Base-by-base conservation (phyloP, 1,140 invertebrate genomes). In the Neoseiulus cucumeris region DNA sequence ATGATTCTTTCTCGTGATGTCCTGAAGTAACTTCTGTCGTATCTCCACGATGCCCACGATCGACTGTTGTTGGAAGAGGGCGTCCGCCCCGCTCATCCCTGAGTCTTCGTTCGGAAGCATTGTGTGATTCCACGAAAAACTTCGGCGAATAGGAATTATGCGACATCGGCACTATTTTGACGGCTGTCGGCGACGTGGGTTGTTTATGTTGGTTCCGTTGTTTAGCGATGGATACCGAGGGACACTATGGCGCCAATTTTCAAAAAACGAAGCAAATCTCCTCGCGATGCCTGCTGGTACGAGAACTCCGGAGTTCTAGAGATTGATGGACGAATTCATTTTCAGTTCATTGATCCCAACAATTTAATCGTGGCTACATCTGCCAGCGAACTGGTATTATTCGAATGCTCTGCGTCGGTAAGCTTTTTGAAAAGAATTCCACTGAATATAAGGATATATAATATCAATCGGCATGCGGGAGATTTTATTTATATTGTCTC, bases 1-100 rank as follows among this genome's bases (percentile, higher is more conserved):
- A 66, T 77, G 74, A 41, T 74, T 70, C 80, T 89, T 64, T 80
- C 74, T 68, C 84, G 86, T 72, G 81, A 85, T 70, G 84, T 59
- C 51, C 33, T 59, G 51, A 25, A 59, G 51, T 20, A 59, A 18
- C 51, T 25, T 59, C 33, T 59, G 51, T 14, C 51, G 51, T 29
- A 59, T 59, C 33, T 59, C 51, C 51, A 59, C 51, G 25, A 59
- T 59, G 2, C 9, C 51, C 2, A 20, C 51, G 51, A 59, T 59
- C 33, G 51, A 59, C 14, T 59, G 51, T 9, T 59, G 51, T 33
- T 59, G 51, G 22, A 59, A 59, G 1, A 59, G 51, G 14, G 33
- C 51, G 22, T 59, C 51, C 2, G 51, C 51, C 14, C 51, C 51
- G 14, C 14, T 59, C 17, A 12, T 25, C 51, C 2, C 22, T 6